Evolutionary conservation across 2,888 invertebrate genomes (phyloP), one percentile per base, ranked within the genome.

Genomic region (Ectemnius lituratus): DNA sequence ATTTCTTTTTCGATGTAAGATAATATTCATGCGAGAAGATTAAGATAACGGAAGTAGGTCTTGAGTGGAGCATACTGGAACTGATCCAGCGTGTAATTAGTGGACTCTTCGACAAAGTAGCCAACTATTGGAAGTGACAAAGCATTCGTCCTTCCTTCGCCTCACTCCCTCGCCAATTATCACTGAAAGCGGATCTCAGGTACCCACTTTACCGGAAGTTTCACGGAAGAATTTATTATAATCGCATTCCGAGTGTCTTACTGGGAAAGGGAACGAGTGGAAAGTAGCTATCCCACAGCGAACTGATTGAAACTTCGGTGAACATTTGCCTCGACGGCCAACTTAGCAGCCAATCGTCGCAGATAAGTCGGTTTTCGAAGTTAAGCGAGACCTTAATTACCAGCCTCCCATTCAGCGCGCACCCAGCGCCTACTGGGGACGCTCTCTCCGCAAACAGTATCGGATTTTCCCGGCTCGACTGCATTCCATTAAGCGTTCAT

Each of bases 201-300:
- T 37, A 37, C 37, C 37, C 76, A 82, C 78, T 80, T 82, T 67
- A 8, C 78, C 67, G 58, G 37, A 84, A 86, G 79, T 86, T 82
- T 80, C 77, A 72, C 62, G 70, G 78, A 81, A 80, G 86, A 86
- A 79, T 86, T 85, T 81, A 80, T 79, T 84, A 83, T 83, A 83
- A 83, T 83, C 81, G 79, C 80, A 83, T 83, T 83, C 83, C 46
- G 73, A 76, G 69, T 69, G 81, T 73, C 83, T 81, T 75, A 78
- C 37, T 11, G 37, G 11, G 37, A 8, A 37, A 67, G 67, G 73
- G 74, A 79, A 82, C 74, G 82, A 64, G 74, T 77, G 83, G 73
- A 75, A 81, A 79, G 75, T 82, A 80, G 64, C 74, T 73, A 71
- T 71, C 68, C 75, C 69, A 67, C 62, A 16, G 58, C 62, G 67